phyloP scores from a whole-genome alignment of 2,888 invertebrate species.

The Himalopsyche tibetana region DNA sequence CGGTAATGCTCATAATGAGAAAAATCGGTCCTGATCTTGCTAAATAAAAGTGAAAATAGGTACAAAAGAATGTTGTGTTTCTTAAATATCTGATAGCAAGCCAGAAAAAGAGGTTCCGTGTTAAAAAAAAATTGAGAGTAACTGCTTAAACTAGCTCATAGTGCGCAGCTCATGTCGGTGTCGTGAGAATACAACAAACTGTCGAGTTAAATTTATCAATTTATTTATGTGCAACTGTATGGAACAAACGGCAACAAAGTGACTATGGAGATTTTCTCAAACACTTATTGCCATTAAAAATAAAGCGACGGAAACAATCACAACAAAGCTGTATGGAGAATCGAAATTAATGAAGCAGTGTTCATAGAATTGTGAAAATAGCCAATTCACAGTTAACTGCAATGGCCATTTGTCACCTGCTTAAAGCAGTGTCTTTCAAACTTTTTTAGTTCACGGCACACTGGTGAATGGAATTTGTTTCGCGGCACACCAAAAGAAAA shows the following conservation, averaged over 20 bases:
- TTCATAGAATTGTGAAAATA: not conserved
- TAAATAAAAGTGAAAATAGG: too few species aligned
- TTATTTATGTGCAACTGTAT: not conserved
- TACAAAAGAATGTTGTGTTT: too few species aligned
- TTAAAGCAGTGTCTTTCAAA: too few species aligned
- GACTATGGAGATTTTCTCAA: not conserved
- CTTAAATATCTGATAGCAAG: not conserved
- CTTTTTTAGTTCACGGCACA: too few species aligned
- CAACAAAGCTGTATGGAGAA: not conserved
- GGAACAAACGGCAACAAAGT: not conserved
- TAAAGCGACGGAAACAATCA: not conserved
- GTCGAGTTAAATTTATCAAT: not conserved
- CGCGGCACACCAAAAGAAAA: too few species aligned
- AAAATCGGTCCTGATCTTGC: too few species aligned
- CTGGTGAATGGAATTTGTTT: too few species aligned
- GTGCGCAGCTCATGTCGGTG: not conserved
- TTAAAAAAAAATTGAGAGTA: not conserved
- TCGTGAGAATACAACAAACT: conserved; percentile 22
- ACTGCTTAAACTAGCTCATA: not conserved
- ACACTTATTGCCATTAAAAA: not conserved
- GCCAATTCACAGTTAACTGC: too few species aligned
- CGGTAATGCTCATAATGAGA: too few species aligned
- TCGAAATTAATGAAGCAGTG: not conserved
- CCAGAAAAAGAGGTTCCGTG: not conserved
- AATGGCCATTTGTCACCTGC: too few species aligned